Conservation (phyloP, 1,140 invertebrate genomes). For the Spodoptera frugiperda region DNA sequence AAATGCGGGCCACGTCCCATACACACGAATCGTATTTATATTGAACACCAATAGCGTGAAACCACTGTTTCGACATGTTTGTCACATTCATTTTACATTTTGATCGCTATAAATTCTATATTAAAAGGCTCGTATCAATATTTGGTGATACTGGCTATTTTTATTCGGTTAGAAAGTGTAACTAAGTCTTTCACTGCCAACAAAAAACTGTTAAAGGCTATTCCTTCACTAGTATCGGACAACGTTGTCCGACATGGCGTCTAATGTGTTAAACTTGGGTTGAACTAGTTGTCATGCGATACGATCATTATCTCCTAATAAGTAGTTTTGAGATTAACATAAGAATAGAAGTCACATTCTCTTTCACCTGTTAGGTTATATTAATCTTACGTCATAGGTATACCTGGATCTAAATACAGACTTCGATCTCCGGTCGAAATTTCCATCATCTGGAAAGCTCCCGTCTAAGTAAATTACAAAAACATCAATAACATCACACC, state of each 20-base stretch:
- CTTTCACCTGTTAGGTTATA: background rate
- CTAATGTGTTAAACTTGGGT: background rate
- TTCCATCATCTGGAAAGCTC: no score
- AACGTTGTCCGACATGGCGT: no score
- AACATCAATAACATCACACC: no score
- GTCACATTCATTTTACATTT: slow-evolving; percentile 19
- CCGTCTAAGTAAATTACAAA: no score
- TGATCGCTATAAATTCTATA: slow-evolving; percentile 10
- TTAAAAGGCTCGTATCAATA: slow-evolving; percentile 7
- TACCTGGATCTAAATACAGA: no score
- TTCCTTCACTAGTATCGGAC: no score
- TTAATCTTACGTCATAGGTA: no score
- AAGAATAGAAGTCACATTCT: background rate
- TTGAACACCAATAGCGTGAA: slow-evolving; percentile 30
- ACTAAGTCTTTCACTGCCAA: no score
- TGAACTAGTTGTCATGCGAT: background rate
- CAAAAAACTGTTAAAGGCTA: no score
- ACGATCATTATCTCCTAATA: background rate
- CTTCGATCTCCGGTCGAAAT: no score
- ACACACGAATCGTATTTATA: slow-evolving; percentile 17
- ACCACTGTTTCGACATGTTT: slow-evolving; percentile 41
- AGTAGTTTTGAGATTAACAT: background rate
- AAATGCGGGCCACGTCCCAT: slow-evolving; percentile 11
- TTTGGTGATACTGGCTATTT: background rate
- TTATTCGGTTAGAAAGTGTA: background rate